Conservation (phyloP, 2,797 vertebrate species). For the Nasua narica region DNA sequence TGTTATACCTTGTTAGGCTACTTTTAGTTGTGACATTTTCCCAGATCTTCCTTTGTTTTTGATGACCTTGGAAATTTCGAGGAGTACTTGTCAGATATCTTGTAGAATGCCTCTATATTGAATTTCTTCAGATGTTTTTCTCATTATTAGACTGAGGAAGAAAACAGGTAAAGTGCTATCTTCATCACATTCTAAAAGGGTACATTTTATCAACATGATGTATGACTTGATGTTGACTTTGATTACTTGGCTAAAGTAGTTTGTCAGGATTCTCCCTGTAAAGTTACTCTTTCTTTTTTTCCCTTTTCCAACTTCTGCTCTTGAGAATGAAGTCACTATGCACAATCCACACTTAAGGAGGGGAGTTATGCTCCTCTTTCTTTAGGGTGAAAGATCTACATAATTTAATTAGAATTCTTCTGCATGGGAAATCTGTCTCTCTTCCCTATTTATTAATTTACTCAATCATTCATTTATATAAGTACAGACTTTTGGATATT, state of each 20-base stretch:
- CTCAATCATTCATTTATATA: background rate
- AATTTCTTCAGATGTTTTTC: background rate
- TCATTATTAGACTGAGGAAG: background rate
- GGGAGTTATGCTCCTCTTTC: background rate
- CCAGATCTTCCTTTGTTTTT: background rate
- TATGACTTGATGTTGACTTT: background rate
- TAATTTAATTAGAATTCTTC: background rate
- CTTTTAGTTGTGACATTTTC: background rate
- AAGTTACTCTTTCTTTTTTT: background rate
- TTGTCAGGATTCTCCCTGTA: background rate
- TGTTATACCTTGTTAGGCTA: background rate
- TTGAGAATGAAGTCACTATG: background rate
- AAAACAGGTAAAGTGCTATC: background rate
- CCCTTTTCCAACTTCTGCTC: background rate
- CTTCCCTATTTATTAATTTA: background rate
- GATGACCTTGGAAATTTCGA: background rate
- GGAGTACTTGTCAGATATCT: background rate
- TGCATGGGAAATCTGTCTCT: background rate
- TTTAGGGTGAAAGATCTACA: background rate
- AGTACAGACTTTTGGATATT: background rate
- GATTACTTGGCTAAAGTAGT: background rate
- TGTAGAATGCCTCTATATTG: background rate
- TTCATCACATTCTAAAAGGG: background rate
- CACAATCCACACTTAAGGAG: background rate
- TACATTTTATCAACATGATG: background rate